Percentiles rank a stretch among this genome's conserved stretches.
Evolutionary conservation across 2,888 invertebrate species (phyloP).

Genomic region (Andrena haemorrhoa): DNA sequence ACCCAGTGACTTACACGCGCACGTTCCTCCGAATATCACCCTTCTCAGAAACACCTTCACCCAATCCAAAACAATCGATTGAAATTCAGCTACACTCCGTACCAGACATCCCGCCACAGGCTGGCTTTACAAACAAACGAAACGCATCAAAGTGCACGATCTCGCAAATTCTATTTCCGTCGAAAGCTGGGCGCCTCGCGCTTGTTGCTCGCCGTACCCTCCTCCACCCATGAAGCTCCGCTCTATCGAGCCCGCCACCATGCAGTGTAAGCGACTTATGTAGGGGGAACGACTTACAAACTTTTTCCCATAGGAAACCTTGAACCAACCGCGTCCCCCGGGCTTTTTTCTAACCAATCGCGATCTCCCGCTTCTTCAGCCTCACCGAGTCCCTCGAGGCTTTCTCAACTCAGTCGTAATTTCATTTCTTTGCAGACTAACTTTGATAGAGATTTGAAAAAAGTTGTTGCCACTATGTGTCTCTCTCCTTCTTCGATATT

Average conservation of each 20-base stretch:
- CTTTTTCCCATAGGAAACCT: neutral
- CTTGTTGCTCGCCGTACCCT: neutral
- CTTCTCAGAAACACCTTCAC: neutral
- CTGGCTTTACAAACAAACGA: slow-evolving; percentile 1
- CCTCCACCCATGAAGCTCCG: no score
- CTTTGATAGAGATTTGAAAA: no score
- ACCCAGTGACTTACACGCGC: no score
- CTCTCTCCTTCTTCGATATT: no score
- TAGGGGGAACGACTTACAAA: neutral
- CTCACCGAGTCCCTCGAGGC: neutral
- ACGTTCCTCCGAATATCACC: no score
- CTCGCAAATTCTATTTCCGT: neutral
- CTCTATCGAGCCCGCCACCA: no score
- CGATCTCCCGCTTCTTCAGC: neutral
- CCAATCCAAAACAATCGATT: neutral
- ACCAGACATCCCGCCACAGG: neutral
- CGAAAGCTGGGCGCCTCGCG: neutral
- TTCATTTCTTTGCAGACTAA: no score
- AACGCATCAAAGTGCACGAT: neutral
- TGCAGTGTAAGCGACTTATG: no score
- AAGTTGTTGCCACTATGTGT: no score
- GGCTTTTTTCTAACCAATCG: neutral
- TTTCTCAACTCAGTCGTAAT: no score
- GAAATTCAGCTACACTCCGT: neutral
- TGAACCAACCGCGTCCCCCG: neutral